A percentile compares a stretch with the other conserved stretches of the same genome.
Evolutionary conservation across 2,888 invertebrate species (phyloP).

Genomic region (Tachystola acroxantha): DNA sequence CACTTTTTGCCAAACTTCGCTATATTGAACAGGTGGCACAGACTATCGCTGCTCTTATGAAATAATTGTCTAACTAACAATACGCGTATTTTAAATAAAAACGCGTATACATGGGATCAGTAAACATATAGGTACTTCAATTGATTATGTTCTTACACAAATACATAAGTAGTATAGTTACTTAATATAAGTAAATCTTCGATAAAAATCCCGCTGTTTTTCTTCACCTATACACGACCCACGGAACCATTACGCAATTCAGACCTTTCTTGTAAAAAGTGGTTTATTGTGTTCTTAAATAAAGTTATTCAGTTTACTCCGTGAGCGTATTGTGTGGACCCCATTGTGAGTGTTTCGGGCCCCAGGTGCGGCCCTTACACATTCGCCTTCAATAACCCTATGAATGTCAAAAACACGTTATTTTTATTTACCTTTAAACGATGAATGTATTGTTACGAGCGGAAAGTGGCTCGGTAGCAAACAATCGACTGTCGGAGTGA

Average conservation of each 20-base stretch:
- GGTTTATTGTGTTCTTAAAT: slow-evolving; percentile 75
- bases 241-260: slow-evolving; percentile 48
- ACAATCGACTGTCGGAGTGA: slow-evolving; percentile 11
- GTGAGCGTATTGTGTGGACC: slow-evolving; percentile 54
- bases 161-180: background rate
- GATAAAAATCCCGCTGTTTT: slow-evolving; percentile 31
- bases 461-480: slow-evolving; percentile 34
- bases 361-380: slow-evolving; percentile 59
- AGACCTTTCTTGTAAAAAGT: slow-evolving; percentile 65
- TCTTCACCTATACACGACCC: slow-evolving; percentile 35
- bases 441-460: slow-evolving; percentile 42
- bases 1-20: too few relatives aligned
- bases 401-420: slow-evolving; percentile 70
- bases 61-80: too few relatives aligned
- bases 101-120: too few relatives aligned
- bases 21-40: too few relatives aligned
- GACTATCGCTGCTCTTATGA: too few relatives aligned
- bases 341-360: slow-evolving; percentile 49
- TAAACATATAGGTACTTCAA: too few relatives aligned
- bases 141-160: background rate
- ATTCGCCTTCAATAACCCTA: slow-evolving; percentile 59
- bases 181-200: slow-evolving; percentile 13
- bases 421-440: slow-evolving; percentile 56
- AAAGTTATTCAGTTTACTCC: slow-evolving; percentile 72
- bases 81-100: too few relatives aligned